Evolutionary conservation across 1,140 invertebrate genomes (phyloP), one percentile per base, ranked within the genome.

Genomic region (Doryteuthis pealeii): DNA sequence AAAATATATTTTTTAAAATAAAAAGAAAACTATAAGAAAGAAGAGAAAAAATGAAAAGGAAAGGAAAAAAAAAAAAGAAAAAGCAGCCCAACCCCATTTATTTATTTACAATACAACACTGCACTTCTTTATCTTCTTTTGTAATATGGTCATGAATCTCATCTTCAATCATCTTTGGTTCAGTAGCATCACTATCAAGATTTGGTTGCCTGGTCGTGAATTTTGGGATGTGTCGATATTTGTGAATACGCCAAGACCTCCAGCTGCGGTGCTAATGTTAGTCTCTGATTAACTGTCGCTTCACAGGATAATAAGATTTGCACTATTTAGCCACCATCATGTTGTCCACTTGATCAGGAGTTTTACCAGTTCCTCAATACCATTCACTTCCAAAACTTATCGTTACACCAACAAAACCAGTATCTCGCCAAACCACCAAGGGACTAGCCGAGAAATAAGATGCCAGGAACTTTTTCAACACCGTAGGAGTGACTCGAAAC

Each of bases 281-380:
- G 80, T 71, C 83, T 80, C 76, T 89, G 87, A 80, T 89, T 89
- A 22, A 88, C 84, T 8, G 87, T n/a, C n/a, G 87, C 74, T 88
- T 87, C n/a, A 89, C 97, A 0, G 97, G 76, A 99, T 97, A 79
- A 99, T 99, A 72, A 99, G 90, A 90, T 99, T 99, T 30, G 95
- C 96, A 78, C 96, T 98, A 89, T 99, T 99, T 5, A n/a, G 98
- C 98, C 40, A 99, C 96, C 98, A 99, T 99, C 98, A 99, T 99
- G 88, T 99, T 98, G 0, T 98, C 99, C 26, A 99, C 97, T 92
- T 99, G 98, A 90, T 99, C 97, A 12, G 99, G 88, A 0, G 96
- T 97, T 71, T 87, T 87, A 43, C 84, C 83, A 54, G 79, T 78
- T 28, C 97, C 87, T 99, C 97, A 80, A 99, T 99, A n/a, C 98